Base-by-base conservation (phyloP, 2,888 invertebrate genomes). In the Baronia brevicornis region DNA sequence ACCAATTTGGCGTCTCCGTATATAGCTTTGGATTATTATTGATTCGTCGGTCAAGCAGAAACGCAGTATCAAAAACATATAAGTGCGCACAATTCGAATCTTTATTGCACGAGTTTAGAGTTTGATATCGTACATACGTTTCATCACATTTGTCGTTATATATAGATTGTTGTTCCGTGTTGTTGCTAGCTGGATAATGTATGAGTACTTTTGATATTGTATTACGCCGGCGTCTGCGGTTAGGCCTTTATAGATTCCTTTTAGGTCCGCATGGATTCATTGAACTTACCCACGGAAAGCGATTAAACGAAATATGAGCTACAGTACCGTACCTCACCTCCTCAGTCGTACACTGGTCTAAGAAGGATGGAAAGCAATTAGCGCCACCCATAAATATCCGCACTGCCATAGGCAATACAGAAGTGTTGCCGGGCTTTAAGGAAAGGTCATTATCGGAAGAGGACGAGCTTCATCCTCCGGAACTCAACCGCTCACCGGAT, bases 1-100 rank as follows among this genome's bases (percentile, higher is more conserved):
- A 52, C 49, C 39, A 44, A 44, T 53, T 53, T 43, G 46, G 49
- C 38, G 38, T 43, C 32, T 34, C 46, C 47, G 41, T 50, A 49
- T 46, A 50, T 41, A 40, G 48, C 34, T 11, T 28, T 19, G 38
- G 44, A 46, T 44, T 46, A 48, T 49, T 51, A 49, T 50, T 53
- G 51, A 51, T 51, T 43, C 47, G 40, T 43, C 44, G 48, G 48
- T 47, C 44, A 43, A 33, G 42, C 37, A 32, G 36, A 38, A 38
- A 48, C 43, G 41, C 27, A 27, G 27, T 38, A 33, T 41, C 38
- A 34, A 2, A 22, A 41, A 41, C 34, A 46, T 37, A 40, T 40
- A 41, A 38, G 43, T 39, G 32, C 42, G 48, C 23, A 33, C 44
- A 28, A 48, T 44, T 46, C 41, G 37, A 33, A 28, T 34, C 43